A percentile compares a stretch with the other conserved stretches of the same genome.
phyloP scores from a whole-genome alignment of 2,113 vertebrate species.

The Cyprinus carpio region DNA sequence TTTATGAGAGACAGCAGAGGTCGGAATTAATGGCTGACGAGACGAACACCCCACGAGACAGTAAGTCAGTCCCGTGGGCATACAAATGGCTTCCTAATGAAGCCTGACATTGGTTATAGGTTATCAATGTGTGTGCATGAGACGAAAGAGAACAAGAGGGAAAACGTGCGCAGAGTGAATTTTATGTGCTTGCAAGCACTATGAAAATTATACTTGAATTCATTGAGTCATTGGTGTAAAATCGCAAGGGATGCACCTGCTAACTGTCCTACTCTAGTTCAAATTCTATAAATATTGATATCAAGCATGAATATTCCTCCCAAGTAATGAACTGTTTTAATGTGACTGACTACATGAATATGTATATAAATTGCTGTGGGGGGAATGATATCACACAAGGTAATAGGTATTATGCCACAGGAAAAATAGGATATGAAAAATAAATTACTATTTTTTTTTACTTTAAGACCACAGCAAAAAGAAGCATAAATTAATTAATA shows the following conservation, averaged over 20 bases:
- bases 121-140: slow-evolving; percentile 30
- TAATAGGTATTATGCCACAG: slow-evolving; percentile 6
- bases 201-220: neutral
- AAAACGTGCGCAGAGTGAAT: neutral
- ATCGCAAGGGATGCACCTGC: neutral
- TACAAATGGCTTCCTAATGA: slow-evolving; percentile 60
- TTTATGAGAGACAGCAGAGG: slow-evolving; percentile 40
- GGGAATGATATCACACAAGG: neutral
- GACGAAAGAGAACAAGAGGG: neutral
- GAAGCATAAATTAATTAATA: neutral
- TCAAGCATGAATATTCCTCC: slow-evolving; percentile 35
- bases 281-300: slow-evolving; percentile 26
- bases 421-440: neutral
- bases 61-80: slow-evolving; percentile 53
- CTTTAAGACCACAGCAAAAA: neutral
- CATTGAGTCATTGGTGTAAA: neutral
- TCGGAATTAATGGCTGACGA: slow-evolving; percentile 50
- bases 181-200: neutral
- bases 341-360: slow-evolving; percentile 30
- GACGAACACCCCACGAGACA: slow-evolving; percentile 1
- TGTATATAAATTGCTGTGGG: slow-evolving; percentile 10
- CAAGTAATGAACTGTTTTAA: slow-evolving; percentile 34
- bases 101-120: slow-evolving; percentile 56
- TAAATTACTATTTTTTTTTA: neutral
- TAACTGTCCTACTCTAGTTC: neutral